Evolutionary conservation across 1,140 invertebrate species (phyloP), one percentile per base, ranked within the genome.

Genomic region (Bombus superbus): DNA sequence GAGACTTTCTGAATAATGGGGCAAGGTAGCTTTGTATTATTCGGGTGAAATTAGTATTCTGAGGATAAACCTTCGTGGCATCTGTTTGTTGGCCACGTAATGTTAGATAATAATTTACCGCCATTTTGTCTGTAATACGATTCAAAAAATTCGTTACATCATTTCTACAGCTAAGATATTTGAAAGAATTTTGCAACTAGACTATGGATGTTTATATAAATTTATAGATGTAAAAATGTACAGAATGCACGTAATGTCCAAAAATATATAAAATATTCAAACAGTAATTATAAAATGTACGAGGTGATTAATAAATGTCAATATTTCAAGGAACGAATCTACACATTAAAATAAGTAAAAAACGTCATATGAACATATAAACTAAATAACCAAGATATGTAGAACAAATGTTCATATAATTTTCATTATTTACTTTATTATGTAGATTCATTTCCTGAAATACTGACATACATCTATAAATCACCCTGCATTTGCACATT

Each of bases 11-110:
- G 2, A 25, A 42, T 75, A 28, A 6, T 47, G 22, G 10, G 42
- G 32, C 35, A 64, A 47, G 9, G 9, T 47, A 13, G 0, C 15
- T 53, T 66, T 25, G 10, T 42, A 40, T 53, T 35, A 74, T 68
- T 83, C 18, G 32, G n/a, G n/a, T 15, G 53, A 6, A 83, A 76
- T 83, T 83, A 83, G 13, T 78, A 69, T 78, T 83, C 64, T 10
- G 22, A 10, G 9, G 6, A 35, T 8, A 42, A 38, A 11, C 6
- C 13, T 25, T n/a, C 11, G 3, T 35, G 22, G 4, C 40, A 44
- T 72, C 5, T 35, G 35, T 74, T 62, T 82, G 8, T 8, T 59
- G 35, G 28, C 47, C 18, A 22, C 44, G 18, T 32, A 42, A 3
- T 5, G 18, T 66, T 68, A 83, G 42, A 66, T 82, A 74, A 75